Evolutionary conservation across 2,113 vertebrate genomes (phyloP), one percentile per base, ranked within the genome.

Genomic region (Oreochromis tanganicae): DNA sequence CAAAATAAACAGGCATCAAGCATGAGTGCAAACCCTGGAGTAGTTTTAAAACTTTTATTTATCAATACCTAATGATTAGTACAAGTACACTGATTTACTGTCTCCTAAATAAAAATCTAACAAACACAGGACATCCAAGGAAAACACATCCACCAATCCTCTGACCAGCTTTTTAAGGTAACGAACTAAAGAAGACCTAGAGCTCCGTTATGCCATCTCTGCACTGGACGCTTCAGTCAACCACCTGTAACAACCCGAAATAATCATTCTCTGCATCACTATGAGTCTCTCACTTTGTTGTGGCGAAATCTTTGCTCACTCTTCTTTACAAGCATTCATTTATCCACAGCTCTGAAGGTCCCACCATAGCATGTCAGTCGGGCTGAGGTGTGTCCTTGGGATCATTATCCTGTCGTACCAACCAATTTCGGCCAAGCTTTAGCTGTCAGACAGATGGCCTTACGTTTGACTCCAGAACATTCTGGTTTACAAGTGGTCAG

Each of bases 131-230:
- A 21, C 3, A 79, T 81, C 52, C 17, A 90, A 84, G 32, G 11
- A 54, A 66, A 5, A 5, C 3, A 32, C 3, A 55, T 52, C 8
- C 50, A 29, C 19, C 19, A 46, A 4, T 43, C 36, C 36, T 68
- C n/a, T 21, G 19, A 68, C 17, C 32, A n/a, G 10, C 56, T n/a
- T n/a, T 66, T 66, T 38, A 66, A 4, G 19, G 34, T 66, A 11
- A n/a, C 4, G 1, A 13, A 21, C 32, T 13, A 38, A 38, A 68
- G 63, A 21, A 16, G 19, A 34, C 32, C 2, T 19, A 0, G 16
- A 63, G 29, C 8, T 34, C 59, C 3, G 0, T 29, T 32, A 0
- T 59, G 57, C 27, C 56, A 5, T 0, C 29, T 9, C 57, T 59
- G 27, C 14, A 29, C 9, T 14, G 27, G 24, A 29, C 7, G 10